Evolutionary conservation across 1,140 invertebrate genomes (phyloP), one percentile per base, ranked within the genome.

Genomic region (Condylostylus longicornis): DNA sequence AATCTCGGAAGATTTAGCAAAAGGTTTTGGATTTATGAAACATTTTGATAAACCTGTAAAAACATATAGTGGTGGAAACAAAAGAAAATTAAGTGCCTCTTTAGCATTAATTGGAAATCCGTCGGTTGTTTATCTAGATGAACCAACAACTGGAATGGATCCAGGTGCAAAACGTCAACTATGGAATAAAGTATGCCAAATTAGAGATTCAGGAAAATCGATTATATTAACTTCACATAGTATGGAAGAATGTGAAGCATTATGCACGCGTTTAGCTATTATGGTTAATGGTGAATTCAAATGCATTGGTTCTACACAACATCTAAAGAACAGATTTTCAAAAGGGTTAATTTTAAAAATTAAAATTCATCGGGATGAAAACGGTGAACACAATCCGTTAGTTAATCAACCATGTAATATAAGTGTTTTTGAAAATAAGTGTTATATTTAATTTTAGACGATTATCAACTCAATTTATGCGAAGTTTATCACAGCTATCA

Each of bases 1-100:
- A 4, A 30, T 63, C 5, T 57, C 58, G 18, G 46, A 58, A 43
- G 50, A 62, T 14, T 37, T 67, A 32, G 58, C 64, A 4, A 52
- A 38, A 10, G 54, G 62, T 7, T 62, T 68, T 45, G 61, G 64
- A 39, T 67, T 67, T 36, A 41, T 40, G 21, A 50, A 55, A 36
- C 64, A 68, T 48, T 40, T 68, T 2, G 53, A 69, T 32, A 68
- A 68, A 34, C 44, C 65, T 53, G 68, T 74, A 15, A 61, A 60
- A 43, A 69, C 64, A 58, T 82, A 79, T 50, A 93, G 86, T 53
- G 88, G 88, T 9, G 94, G 93, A 1, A 98, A 95, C 47, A 95
- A 93, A 56, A 70, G 93, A 28, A 95, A 97, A 60, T 63, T 98
- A 18, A 94, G 85, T 45, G 88, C 90, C 27, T 90, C 90, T 0